Percentiles rank a stretch among this genome's conserved stretches.
Conservation (phyloP, 2,797 vertebrate genomes). For the Meriones psammophilus region DNA sequence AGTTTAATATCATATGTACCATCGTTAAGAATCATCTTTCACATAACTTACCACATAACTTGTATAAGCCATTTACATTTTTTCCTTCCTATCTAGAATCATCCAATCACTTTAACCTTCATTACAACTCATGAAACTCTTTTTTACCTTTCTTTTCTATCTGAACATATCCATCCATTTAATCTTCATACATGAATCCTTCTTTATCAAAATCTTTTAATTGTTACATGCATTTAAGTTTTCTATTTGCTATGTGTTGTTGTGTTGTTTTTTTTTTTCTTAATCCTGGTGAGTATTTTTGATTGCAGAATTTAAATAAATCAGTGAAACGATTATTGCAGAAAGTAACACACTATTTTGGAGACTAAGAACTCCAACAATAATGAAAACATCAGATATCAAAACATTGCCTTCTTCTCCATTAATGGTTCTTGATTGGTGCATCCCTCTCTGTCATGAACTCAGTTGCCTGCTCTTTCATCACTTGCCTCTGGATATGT, state of each 20-base stretch:
- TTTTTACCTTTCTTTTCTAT: neutral
- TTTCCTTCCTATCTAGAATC: neutral
- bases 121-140: neutral
- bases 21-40: neutral
- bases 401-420: neutral
- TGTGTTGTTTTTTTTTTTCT: too few relatives aligned
- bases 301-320: slow-evolving; percentile 41
- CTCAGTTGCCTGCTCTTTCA: too few relatives aligned
- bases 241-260: neutral
- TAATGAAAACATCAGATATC: neutral
- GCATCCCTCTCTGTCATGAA: too few relatives aligned
- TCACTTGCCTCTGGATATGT: too few relatives aligned
- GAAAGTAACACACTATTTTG: neutral
- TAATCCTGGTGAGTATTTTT: neutral
- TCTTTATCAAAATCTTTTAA: neutral
- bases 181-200: neutral
- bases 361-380: slow-evolving; percentile 11
- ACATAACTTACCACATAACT: neutral
- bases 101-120: neutral
- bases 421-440: too few relatives aligned
- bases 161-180: neutral
- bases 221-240: neutral
- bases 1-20: neutral
- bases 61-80: neutral
- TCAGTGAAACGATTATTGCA: slow-evolving; percentile 34